A percentile compares a stretch with the other conserved stretches of the same genome.
Evolutionary conservation across 2,888 invertebrate genomes (phyloP).

Genomic region (Apotomis capreana): DNA sequence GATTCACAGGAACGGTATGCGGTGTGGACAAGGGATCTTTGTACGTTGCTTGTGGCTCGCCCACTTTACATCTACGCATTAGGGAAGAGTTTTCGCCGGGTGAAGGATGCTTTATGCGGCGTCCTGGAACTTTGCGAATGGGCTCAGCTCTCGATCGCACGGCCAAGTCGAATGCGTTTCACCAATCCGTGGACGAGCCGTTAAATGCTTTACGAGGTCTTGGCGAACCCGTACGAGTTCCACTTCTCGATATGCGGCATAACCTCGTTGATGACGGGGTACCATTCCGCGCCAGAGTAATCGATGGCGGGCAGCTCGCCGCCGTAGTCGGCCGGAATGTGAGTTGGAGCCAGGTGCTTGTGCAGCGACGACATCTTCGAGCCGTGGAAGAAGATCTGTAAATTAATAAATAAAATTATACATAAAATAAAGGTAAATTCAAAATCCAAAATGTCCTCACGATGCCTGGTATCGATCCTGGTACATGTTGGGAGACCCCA

Average conservation of each 20-base stretch:
- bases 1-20: constrained; percentile 14
- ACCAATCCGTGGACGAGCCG: neutral
- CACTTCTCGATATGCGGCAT: constrained; percentile 86
- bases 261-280: constrained; percentile 85
- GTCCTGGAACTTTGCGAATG: neutral
- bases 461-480: too few relatives aligned
- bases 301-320: constrained; percentile 89
- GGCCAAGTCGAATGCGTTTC: neutral
- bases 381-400: constrained; percentile 92
- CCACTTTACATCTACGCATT: constrained; percentile 5
- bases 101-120: neutral
- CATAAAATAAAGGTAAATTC: neutral
- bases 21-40: constrained; percentile 8
- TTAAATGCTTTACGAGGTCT: constrained; percentile 65
- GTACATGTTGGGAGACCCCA: too few relatives aligned
- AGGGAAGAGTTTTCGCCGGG: neutral
- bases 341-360: constrained; percentile 86
- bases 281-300: constrained; percentile 91
- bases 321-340: constrained; percentile 90
- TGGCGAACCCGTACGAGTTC: constrained; percentile 86
- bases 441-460: too few relatives aligned
- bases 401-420: constrained; percentile 42
- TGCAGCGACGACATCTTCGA: constrained; percentile 91
- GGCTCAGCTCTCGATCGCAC: neutral
- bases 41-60: constrained; percentile 7